phyloP scores from a whole-genome alignment of 2,888 invertebrate species.

The Hipparchia sbordonii region DNA sequence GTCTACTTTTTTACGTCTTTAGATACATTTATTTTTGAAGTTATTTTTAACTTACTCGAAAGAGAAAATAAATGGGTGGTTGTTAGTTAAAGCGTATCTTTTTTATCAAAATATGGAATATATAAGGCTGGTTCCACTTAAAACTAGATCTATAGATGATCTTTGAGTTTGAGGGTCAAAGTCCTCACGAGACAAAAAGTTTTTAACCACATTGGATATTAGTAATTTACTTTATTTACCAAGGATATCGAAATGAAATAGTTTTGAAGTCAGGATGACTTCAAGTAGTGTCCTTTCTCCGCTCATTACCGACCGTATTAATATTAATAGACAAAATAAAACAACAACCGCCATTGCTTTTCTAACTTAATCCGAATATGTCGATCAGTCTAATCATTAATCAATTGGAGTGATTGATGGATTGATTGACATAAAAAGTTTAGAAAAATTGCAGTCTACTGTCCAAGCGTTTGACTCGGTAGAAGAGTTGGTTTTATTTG shows the following conservation, averaged over 20 bases:
- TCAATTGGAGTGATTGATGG: constrained; percentile 15
- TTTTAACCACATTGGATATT: too few relatives aligned
- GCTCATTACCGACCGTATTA: constrained; percentile 12
- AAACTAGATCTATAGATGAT: not conserved
- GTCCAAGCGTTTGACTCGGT: not conserved
- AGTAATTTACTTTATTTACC: not conserved
- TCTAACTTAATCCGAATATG: constrained; percentile 22
- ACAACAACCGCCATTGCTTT: not conserved
- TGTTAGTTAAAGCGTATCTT: too few relatives aligned
- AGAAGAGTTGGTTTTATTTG: constrained; percentile 6
- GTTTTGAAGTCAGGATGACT: not conserved
- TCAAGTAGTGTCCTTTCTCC: not conserved
- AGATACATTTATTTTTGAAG: not conserved
- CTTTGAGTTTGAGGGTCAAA: not conserved
- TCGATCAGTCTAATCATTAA: constrained; percentile 18
- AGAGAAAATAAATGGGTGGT: not conserved
- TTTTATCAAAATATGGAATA: not conserved
- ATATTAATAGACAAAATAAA: constrained; percentile 12
- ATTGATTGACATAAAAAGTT: constrained; percentile 18
- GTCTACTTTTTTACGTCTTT: constrained; percentile 25
- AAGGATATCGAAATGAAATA: not conserved
- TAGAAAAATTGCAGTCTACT: constrained; percentile 9
- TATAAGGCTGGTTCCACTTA: not conserved
- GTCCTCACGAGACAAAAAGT: not conserved
- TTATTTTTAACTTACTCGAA: not conserved